Base-by-base conservation (phyloP, 1,140 invertebrate species). In the Halictus rubicundus region DNA sequence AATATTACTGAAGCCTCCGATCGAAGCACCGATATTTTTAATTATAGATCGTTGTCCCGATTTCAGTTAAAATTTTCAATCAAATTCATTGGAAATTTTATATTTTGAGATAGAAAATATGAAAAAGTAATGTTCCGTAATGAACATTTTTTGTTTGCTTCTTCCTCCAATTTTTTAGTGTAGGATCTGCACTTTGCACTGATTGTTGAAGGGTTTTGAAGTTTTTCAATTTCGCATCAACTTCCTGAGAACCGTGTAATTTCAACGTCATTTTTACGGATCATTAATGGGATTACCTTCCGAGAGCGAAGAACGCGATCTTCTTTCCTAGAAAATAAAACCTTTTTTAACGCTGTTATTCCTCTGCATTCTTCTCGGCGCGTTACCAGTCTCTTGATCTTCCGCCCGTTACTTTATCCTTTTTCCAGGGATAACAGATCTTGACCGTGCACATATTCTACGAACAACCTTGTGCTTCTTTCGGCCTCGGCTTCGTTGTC, bases 401-500 rank as follows among this genome's bases (percentile, higher is more conserved):
- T 46, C 69, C 74, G n/a, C 49, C 75, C 75, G 75, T 77, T 52
- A 49, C 57, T 9, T 70, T 77, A 77, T 77, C 66, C 75, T 70
- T 49, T 68, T 70, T 61, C 75, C 75, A 77, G 66, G 75, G 75
- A 77, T 77, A 77, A 77, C 75, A 77, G 75, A 77, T 70, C 42
- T 68, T 25, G 66, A 4, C 25, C 60, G 61, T 65, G 75, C 60
- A 61, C 75, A 60, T 70, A 49, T 77, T 77, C 66, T 16, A 14
- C 57, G 75, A 77, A 77, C 49, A 60, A 52, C 75, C 32, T 70
- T 61, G 66, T 49, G 32, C 39, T 16, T 77, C 57, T 23, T 52
- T 37, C 66, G 16, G 42, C 8, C 65, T 60, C 64, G 64, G 14
- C 59, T 46, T 68, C 64, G 42, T 76, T 27, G n/a, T 77, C 74